phyloP scores from a whole-genome alignment of 1,140 invertebrate genomes.

The Theocolax elegans region DNA sequence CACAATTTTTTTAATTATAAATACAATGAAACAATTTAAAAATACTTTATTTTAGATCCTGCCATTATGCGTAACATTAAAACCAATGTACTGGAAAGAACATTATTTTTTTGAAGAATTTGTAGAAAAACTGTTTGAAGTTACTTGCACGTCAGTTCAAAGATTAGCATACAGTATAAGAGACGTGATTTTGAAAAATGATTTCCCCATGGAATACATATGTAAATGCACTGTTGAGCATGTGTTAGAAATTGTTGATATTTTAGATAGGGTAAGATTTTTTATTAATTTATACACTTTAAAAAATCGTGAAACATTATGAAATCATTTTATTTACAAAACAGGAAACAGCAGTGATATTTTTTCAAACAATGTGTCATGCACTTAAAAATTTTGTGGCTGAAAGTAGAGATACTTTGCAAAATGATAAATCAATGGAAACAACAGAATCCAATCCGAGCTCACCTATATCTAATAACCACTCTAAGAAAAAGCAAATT shows the following conservation, averaged over 20 bases:
- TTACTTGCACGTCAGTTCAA: constrained; percentile 72
- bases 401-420: constrained; percentile 12
- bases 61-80: constrained; percentile 68
- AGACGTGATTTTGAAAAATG: constrained; percentile 60
- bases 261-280: constrained; percentile 73
- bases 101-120: constrained; percentile 72
- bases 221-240: constrained; percentile 62
- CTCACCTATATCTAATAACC: not conserved
- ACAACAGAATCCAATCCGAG: not conserved
- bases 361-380: constrained; percentile 77
- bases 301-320: no score
- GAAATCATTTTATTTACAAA: no score
- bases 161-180: constrained; percentile 72
- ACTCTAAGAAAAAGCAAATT: not conserved
- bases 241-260: constrained; percentile 69
- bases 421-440: constrained; percentile 38
- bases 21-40: not conserved
- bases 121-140: constrained; percentile 72
- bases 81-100: constrained; percentile 49
- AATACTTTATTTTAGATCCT: constrained; percentile 66
- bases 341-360: constrained; percentile 75
- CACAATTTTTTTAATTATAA: no score
- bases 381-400: constrained; percentile 71
- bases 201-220: constrained; percentile 60
- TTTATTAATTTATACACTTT: no score